phyloP scores from a whole-genome alignment of 2,113 vertebrate genomes.

The Phainopepla nitens region DNA sequence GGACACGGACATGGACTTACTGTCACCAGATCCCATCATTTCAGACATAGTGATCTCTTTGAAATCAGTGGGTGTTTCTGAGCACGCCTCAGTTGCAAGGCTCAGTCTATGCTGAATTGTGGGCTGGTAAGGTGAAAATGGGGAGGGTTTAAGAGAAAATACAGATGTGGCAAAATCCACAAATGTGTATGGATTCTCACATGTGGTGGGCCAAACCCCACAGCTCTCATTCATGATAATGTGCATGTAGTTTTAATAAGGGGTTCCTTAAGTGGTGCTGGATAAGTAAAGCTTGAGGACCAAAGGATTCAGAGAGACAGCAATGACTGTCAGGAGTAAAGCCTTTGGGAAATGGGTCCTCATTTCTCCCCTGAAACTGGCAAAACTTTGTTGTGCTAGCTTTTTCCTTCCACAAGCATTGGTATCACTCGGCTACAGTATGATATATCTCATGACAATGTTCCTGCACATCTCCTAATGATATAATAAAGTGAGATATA shows the following conservation, averaged over 20 bases:
- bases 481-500: neutral
- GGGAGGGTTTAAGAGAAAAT: constrained; percentile 14
- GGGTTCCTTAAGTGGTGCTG: neutral
- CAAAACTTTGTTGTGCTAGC: neutral
- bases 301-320: neutral
- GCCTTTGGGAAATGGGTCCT: neutral
- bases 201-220: neutral
- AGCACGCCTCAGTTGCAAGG: neutral
- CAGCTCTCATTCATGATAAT: neutral
- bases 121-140: constrained; percentile 29
- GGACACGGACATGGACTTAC: too few species aligned
- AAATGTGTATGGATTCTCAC: neutral
- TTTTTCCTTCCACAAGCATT: neutral
- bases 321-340: neutral
- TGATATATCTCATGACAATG: neutral
- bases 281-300: neutral
- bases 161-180: constrained; percentile 17
- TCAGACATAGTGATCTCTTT: constrained; percentile 14
- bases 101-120: neutral
- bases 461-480: neutral
- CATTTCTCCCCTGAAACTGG: neutral
- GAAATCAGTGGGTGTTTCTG: constrained; percentile 48
- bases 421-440: neutral
- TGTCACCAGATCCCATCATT: constrained; percentile 22
- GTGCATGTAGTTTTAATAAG: neutral